Evolutionary conservation across 1,140 invertebrate genomes (phyloP).

Genomic region (Nephotettix cincticeps): DNA sequence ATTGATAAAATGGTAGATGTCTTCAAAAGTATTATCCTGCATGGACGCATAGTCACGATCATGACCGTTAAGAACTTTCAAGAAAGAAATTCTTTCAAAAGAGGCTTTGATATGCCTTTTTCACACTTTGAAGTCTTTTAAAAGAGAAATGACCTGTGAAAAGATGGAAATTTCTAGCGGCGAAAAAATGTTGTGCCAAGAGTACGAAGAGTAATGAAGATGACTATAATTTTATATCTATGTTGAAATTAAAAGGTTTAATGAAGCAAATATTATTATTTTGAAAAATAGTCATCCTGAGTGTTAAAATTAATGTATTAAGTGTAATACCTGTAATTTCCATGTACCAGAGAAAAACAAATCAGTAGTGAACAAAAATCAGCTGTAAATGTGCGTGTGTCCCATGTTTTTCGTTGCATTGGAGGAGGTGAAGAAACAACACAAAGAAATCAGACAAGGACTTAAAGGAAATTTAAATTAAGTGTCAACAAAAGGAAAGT

Average conservation of each 20-base stretch:
- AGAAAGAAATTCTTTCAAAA: slow-evolving; percentile 13
- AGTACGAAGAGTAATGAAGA: not conserved
- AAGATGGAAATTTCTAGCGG: slow-evolving; percentile 7
- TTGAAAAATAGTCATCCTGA: slow-evolving; percentile 3
- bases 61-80: slow-evolving; percentile 15
- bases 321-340: too few relatives aligned
- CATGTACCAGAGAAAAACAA: too few relatives aligned
- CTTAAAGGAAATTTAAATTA: too few relatives aligned
- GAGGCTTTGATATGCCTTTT: not conserved
- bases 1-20: slow-evolving; percentile 2
- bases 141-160: slow-evolving; percentile 10
- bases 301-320: too few relatives aligned
- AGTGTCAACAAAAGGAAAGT: too few relatives aligned
- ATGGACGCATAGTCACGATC: not conserved
- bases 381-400: too few relatives aligned
- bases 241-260: slow-evolving; percentile 4
- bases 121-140: not conserved
- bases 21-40: not conserved
- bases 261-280: not conserved
- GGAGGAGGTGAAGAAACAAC: too few relatives aligned
- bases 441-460: too few relatives aligned
- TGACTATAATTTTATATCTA: not conserved
- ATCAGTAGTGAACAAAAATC: too few relatives aligned
- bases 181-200: not conserved
- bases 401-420: too few relatives aligned